Evolutionary conservation across 2,888 invertebrate species (phyloP), one percentile per base, ranked within the genome.

Genomic region (Cerastis rubricosa): DNA sequence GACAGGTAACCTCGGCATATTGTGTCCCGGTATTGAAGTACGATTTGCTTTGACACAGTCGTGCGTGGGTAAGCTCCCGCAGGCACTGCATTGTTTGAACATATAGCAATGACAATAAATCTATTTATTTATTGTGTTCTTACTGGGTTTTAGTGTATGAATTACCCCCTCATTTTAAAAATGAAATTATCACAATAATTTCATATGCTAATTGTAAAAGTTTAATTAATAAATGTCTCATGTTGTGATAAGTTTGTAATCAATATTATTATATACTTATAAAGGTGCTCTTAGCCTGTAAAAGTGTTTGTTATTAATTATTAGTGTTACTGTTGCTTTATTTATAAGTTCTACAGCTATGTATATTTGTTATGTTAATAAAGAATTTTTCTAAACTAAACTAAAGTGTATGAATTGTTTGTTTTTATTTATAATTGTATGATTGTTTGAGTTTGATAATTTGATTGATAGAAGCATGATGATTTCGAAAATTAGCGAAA

Each of bases 21-120:
- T 70, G 51, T 59, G 40, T 47, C 35, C 45, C 29, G 8, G 43
- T 45, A 59, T 59, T 71, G 70, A 59, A 63, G 22, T 71, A 49
- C 43, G 68, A 77, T 79, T 77, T 69, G 77, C 68, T 65, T 45
- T 78, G 71, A 66, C 72, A 64, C 71, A 67, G 76, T 29, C 29
- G 17, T 78, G 63, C 70, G 69, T 74, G 78, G 76, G 74, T 83
- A 78, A 81, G 79, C 78, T 63, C 64, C 61, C 69, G 68, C 78
- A 22, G 4, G 5, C 12, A 84, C 82, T 80, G 80, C 80, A 84
- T 85, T 87, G 87, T 88, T 72, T 77, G 57, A 22, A 84, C 81
- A 88, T 78, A 63, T 75, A 70, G 71, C 22, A 35, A 49, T 29
- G 64, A 81, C 87, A 87, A 87, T 81, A 71, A 76, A 71, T 67